Percentiles rank a stretch among this genome's conserved stretches.
These are phyloP conservation scores for Dryobates pubescens DNA, from an alignment of 2,797 vertebrate species.

Conservation along the genomic window DNA sequence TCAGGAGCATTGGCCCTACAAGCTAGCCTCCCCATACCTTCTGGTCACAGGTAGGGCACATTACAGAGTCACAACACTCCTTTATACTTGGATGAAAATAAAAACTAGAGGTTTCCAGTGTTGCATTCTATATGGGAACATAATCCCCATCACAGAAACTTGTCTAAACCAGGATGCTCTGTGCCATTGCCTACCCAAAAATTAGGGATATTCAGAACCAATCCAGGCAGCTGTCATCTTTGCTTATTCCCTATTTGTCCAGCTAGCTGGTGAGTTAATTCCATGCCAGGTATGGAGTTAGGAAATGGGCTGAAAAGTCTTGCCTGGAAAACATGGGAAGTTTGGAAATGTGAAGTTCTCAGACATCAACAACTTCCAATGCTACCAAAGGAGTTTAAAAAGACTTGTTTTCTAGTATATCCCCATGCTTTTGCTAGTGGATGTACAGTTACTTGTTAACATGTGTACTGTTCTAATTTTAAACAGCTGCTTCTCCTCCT, in stretches of 20 bases:
- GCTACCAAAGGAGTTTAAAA: not conserved
- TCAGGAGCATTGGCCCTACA: not conserved
- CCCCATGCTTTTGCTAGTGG: not conserved
- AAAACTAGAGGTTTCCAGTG: not conserved
- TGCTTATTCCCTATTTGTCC: not conserved
- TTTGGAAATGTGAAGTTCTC: not conserved
- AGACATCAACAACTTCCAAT: not conserved
- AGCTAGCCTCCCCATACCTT: not conserved
- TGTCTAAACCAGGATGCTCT: not conserved
- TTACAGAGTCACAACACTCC: not conserved
- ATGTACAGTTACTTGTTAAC: constrained; percentile 81
- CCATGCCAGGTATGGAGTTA: accelerated
- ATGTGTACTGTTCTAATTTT: constrained; percentile 81
- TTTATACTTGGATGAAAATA: not conserved
- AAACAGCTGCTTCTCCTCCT: constrained; percentile 73
- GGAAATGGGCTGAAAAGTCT: not conserved
- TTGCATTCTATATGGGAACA: not conserved
- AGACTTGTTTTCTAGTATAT: not conserved
- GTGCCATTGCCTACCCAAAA: not conserved
- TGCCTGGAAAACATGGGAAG: not conserved
- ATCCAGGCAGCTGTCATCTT: not conserved
- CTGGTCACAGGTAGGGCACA: too few species aligned
- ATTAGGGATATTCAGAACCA: not conserved
- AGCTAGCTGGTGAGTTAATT: not conserved
- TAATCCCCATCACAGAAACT: not conserved